Evolutionary conservation across 2,113 vertebrate genomes (phyloP).

Genomic region (Macaca fascicularis): T2T-MFA8v1.1 NC_088392.1:18649001-18649500

Average conservation of each 20-base stretch:
- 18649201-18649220: not conserved
- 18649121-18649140: not conserved
- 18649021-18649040: not conserved
- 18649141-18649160: not conserved
- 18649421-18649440: not conserved
- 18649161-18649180: not conserved
- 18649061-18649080: not conserved
- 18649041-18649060: not conserved
- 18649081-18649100: not conserved
- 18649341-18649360: not conserved
- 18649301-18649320: not conserved
- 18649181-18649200: not conserved
- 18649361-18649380: not conserved
- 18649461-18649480: not conserved
- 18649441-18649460: not conserved
- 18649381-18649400: not conserved
- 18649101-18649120: not conserved
- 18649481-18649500: not conserved
- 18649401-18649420: not conserved
- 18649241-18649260: not conserved
- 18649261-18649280: conserved; percentile 4
- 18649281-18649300: conserved; percentile 32
- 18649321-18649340: conserved; percentile 43
- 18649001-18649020: not conserved
- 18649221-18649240: not conserved